Evolutionary conservation across 2,888 invertebrate species (phyloP), one percentile per base, ranked within the genome.

Genomic region (Drosophila monieri): DNA sequence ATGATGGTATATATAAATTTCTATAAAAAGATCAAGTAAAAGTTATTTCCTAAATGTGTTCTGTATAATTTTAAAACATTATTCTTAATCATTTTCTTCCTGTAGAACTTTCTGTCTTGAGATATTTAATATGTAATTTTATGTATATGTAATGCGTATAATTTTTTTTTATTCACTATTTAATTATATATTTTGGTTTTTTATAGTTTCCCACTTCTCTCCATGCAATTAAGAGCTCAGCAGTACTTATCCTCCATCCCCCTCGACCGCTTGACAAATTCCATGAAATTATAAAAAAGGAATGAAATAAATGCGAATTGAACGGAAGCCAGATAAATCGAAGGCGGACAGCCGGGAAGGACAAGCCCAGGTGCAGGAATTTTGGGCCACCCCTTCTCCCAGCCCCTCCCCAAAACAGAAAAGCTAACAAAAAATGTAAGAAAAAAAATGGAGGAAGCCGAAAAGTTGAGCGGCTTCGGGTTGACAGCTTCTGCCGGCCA

Each of bases 291-390:
- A 30, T 23, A 8, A 65, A 27, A 27, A 53, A 21, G n/a, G n/a
- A n/a, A n/a, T 3, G 23, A 37, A 54, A 54, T 37, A 30, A 53
- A 71, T 71, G 68, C 72, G 61, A 69, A 72, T 69, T 64, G 54
- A 61, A 72, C 68, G 68, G 68, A 69, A 69, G 68, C 68, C 68
- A 72, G 68, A 53, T 61, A 69, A 60, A 56, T 56, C 55, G 56
- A 56, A 60, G 53, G 59, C 23, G 52, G 64, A 48, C 44, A 30
- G 21, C 47, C 46, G 21, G 53, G 25, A 35, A 23, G 10, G 52
- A 27, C 32, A 32, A 41, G 57, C 27, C 68, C 68, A 69, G 68
- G 68, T 69, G 73, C 66, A 41, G 70, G 65, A 73, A 70, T 53
- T 49, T 12, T 37, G 51, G 27, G 39, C 14, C 47, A n/a, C 32